Evolutionary conservation across 2,888 invertebrate genomes (phyloP), one percentile per base, ranked within the genome.

Genomic region (Yponomeuta malinellus): DNA sequence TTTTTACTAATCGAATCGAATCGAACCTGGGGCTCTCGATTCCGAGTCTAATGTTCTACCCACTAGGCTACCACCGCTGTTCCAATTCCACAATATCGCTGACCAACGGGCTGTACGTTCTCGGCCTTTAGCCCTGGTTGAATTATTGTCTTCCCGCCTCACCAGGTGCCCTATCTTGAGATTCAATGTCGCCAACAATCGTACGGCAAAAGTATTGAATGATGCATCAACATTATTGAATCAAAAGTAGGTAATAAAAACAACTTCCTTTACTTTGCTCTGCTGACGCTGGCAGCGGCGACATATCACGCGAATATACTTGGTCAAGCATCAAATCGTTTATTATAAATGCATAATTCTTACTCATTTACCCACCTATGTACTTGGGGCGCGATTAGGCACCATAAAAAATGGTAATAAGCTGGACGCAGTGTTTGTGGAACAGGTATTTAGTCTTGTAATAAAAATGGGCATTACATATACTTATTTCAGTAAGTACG

Each of bases 321-420:
- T 48, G 63, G 37, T 63, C 65, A 68, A 75, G 73, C 72, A 74
- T 76, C 71, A 71, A 75, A 79, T 78, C 74, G 76, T 75, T 77
- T 78, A 82, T 81, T 81, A 81, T 73, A 74, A 81, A 83, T 81
- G n/a, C 23, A 43, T 52, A 69, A 52, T 48, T n/a, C n/a, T 23
- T 29, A 52, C 48, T 43, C 23, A 52, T 67, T 43, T 43, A 68
- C 52, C 52, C 43, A 67, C n/a, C 37, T 67, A 67, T 31, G 2
- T 67, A 15, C n/a, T 15, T 43, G 12, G 10, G 31, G 43, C 31
- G 43, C 43, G 33, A 65, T 37, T 67, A 37, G 43, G n/a, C 2
- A 33, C n/a, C n/a, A 67, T 37, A 67, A 67, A 37, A 15, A 67
- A 67, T 65, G 29, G 65, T 65, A 65, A 65, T 65, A 5, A 15